Evolutionary conservation across 2,888 invertebrate species (phyloP).

Genomic region (Poecilobothrus nobilitatus): DNA sequence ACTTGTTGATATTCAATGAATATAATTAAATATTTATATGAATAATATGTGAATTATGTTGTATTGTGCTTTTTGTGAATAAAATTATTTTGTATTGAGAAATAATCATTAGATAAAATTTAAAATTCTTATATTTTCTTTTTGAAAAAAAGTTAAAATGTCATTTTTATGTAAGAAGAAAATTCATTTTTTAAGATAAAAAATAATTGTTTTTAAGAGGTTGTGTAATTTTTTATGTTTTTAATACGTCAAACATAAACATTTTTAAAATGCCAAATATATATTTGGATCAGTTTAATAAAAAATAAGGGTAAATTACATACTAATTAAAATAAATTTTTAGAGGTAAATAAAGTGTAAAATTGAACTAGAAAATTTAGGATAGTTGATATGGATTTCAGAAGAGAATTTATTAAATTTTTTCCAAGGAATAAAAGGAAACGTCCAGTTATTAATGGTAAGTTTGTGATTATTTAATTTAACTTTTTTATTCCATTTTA

Average conservation of each 20-base stretch:
- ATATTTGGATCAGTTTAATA: too few relatives aligned
- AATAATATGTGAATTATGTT: background rate
- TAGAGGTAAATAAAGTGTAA: background rate
- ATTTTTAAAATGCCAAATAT: too few relatives aligned
- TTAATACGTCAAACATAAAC: too few relatives aligned
- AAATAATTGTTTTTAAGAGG: background rate
- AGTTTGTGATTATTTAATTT: background rate
- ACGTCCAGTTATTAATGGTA: background rate
- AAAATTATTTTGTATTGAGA: background rate
- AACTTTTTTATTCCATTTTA: too few relatives aligned
- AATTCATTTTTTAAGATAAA: background rate
- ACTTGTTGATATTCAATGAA: too few relatives aligned
- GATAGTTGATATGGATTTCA: background rate
- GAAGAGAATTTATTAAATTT: background rate
- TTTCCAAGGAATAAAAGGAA: background rate
- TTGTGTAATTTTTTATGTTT: background rate
- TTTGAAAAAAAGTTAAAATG: background rate
- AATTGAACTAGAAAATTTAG: background rate
- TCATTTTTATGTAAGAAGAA: background rate
- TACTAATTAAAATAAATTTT: too few relatives aligned
- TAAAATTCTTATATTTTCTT: too few relatives aligned
- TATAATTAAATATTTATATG: too few relatives aligned
- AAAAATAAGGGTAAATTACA: too few relatives aligned
- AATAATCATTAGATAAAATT: too few relatives aligned
- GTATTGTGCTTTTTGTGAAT: background rate